Evolutionary conservation across 2,888 invertebrate species (phyloP).

Genomic region (Barypeithes pellucidus): DNA sequence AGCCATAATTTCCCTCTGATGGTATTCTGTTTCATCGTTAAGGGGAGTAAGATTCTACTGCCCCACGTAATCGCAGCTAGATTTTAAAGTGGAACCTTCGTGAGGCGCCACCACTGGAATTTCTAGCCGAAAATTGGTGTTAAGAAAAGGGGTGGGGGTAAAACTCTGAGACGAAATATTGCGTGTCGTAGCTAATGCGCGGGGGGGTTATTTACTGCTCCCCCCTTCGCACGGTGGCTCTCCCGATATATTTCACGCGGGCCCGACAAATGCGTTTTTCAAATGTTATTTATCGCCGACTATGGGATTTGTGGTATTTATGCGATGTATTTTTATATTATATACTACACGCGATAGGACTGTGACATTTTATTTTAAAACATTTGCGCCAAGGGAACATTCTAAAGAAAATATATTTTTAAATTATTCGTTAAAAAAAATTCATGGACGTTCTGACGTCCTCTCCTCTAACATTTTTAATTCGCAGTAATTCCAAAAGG

Average conservation of each 20-base stretch:
- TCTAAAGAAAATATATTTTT: not conserved
- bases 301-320: constrained; percentile 51
- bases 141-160: constrained; percentile 49
- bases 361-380: not conserved
- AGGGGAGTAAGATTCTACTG: too few species aligned
- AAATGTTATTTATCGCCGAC: constrained; percentile 52
- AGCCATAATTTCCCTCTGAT: too few species aligned
- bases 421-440: too few species aligned
- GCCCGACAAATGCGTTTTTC: constrained; percentile 54
- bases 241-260: constrained; percentile 49
- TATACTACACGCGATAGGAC: constrained; percentile 3
- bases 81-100: too few species aligned
- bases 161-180: constrained; percentile 64
- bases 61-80: too few species aligned
- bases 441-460: too few species aligned
- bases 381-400: not conserved
- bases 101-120: constrained; percentile 36
- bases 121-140: constrained; percentile 48
- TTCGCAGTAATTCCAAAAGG: too few species aligned
- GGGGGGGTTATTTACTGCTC: constrained; percentile 57
- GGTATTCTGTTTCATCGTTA: too few species aligned
- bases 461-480: too few species aligned
- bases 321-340: constrained; percentile 39
- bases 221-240: constrained; percentile 30
- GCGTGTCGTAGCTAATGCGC: constrained; percentile 67